These are phyloP conservation scores for Natator depressus DNA, from an alignment of 2,113 vertebrate genomes.

Conservation along the genomic window DNA sequence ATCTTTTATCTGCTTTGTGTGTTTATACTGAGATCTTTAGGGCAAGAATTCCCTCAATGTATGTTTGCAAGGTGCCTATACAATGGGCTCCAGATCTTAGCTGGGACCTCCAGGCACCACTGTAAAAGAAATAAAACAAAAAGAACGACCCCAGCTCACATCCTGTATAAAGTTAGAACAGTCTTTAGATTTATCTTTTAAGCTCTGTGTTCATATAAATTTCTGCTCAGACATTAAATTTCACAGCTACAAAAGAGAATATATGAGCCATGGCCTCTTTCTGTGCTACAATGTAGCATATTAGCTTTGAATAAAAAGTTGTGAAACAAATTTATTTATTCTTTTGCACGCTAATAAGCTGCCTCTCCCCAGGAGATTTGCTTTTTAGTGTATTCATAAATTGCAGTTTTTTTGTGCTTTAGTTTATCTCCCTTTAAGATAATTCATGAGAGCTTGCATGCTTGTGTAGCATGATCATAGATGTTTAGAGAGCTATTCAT, in stretches of 20 bases:
- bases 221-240: conserved; percentile 13
- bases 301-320: conserved; percentile 14
- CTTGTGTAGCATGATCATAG: not conserved
- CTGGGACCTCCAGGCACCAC: not conserved
- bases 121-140: not conserved
- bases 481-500: conserved; percentile 55
- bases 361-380: not conserved
- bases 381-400: not conserved
- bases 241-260: not conserved
- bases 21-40: not conserved
- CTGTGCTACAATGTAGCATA: not conserved
- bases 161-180: not conserved
- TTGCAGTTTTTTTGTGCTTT: not conserved
- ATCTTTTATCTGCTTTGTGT: not conserved
- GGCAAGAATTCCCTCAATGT: not conserved
- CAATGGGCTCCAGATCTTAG: not conserved
- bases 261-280: not conserved
- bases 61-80: not conserved
- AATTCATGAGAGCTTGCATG: not conserved
- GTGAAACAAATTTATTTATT: not conserved
- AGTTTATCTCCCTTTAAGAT: not conserved
- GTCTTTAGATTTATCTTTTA: not conserved
- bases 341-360: not conserved
- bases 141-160: not conserved
- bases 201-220: not conserved